Evolutionary conservation across 2,888 invertebrate genomes (phyloP).

Genomic region (Sminthurides aquaticus): DNA sequence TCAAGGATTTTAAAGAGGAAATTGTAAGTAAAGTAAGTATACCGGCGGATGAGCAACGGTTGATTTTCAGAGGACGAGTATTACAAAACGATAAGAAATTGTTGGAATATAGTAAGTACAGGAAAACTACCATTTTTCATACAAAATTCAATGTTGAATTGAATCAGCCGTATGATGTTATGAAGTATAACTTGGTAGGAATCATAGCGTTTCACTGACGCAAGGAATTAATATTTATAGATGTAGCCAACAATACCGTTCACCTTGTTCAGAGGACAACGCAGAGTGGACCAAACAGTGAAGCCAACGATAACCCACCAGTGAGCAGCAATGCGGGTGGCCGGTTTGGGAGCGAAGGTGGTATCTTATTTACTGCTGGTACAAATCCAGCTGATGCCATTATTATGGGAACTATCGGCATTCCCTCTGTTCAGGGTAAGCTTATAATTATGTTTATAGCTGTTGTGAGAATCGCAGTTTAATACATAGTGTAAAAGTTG

Average conservation of each 20-base stretch:
- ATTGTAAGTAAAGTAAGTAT: neutral
- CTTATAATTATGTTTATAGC: neutral
- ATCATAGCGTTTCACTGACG: no score
- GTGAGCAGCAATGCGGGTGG: constrained; percentile 1
- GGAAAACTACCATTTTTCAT: no score
- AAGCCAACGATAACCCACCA: constrained; percentile 31
- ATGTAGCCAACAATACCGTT: constrained; percentile 52
- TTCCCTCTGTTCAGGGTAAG: constrained; percentile 23
- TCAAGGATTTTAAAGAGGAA: constrained; percentile 4
- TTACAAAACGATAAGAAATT: constrained; percentile 79
- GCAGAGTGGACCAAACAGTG: constrained; percentile 43
- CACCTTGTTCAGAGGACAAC: constrained; percentile 52
- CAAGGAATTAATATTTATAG: constrained; percentile 42
- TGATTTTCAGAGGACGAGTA: constrained; percentile 92
- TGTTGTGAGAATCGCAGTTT: constrained; percentile 4
- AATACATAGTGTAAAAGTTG: neutral
- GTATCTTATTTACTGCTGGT: constrained; percentile 27
- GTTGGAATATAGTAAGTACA: constrained; percentile 68
- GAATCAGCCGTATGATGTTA: no score
- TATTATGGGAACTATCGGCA: constrained; percentile 37
- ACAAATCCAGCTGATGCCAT: constrained; percentile 28
- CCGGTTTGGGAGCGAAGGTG: constrained; percentile 22
- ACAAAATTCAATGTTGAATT: no score
- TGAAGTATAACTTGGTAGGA: no score
- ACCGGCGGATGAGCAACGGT: constrained; percentile 57